Conservation (phyloP, 2,888 invertebrate genomes). For the Melanostoma mellinum region DNA sequence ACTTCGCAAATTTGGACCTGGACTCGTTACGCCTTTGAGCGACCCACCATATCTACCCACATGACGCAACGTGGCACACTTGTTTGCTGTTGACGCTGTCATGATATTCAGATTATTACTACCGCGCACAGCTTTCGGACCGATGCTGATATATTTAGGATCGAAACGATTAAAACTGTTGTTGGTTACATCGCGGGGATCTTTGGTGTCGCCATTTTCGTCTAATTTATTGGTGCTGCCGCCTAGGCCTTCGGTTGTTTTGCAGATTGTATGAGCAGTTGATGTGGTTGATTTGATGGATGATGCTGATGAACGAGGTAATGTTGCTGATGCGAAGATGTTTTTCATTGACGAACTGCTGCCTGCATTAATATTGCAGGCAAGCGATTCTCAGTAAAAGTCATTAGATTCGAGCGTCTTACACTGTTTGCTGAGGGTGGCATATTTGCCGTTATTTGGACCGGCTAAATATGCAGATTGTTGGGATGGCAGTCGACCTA, state of each 20-base stretch:
- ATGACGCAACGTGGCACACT: constrained; percentile 81
- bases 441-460: constrained; percentile 93
- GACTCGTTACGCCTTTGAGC: constrained; percentile 79
- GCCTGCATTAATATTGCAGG: constrained; percentile 84
- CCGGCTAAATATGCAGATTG: constrained; percentile 83
- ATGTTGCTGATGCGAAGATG: constrained; percentile 80
- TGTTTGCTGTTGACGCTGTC: constrained; percentile 79
- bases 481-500: constrained; percentile 85
- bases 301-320: constrained; percentile 81
- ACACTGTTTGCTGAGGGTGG: constrained; percentile 97
- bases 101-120: constrained; percentile 80
- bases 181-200: constrained; percentile 81
- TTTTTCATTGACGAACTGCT: constrained; percentile 80
- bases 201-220: constrained; percentile 77
- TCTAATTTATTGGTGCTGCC: constrained; percentile 74
- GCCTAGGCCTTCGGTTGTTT: constrained; percentile 77
- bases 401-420: constrained; percentile 96
- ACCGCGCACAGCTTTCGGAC: constrained; percentile 81
- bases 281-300: constrained; percentile 80
- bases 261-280: constrained; percentile 79
- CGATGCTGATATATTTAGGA: constrained; percentile 82
- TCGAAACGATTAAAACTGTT: constrained; percentile 82
- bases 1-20: constrained; percentile 81
- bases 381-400: constrained; percentile 93
- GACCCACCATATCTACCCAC: constrained; percentile 82